These are phyloP conservation scores for Oryctolagus cuniculus DNA, from an alignment of 2,113 vertebrate species.

Conservation along the genomic window DNA sequence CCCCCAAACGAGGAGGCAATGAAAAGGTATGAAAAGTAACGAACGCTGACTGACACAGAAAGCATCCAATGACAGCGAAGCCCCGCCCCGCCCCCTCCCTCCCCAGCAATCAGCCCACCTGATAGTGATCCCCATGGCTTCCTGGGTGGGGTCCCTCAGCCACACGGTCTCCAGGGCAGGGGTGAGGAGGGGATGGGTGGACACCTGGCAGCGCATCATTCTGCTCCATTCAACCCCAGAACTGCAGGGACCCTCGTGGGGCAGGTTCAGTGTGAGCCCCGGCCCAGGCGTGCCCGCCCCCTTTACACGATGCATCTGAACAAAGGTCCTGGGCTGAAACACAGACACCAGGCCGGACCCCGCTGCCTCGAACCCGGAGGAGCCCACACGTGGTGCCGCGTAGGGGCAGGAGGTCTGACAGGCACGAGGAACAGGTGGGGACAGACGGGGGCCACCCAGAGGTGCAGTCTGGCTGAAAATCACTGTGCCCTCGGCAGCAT, in stretches of 20 bases:
- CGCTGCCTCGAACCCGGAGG: background rate
- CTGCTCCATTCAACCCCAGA: background rate
- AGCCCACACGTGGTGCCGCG: rapidly evolving
- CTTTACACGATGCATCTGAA: background rate
- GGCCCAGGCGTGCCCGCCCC: too few relatives aligned
- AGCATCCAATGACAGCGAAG: background rate
- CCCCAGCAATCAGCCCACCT: rapidly evolving
- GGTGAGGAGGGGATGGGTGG: background rate
- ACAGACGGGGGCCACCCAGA: background rate
- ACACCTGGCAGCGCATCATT: background rate
- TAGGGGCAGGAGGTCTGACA: background rate
- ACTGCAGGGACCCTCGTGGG: background rate
- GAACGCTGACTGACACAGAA: too few relatives aligned
- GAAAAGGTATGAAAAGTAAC: too few relatives aligned
- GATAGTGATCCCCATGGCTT: background rate
- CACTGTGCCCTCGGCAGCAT: background rate
- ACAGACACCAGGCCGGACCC: too few relatives aligned
- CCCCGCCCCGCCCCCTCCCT: too few relatives aligned
- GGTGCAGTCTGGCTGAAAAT: too few relatives aligned
- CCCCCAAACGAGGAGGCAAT: too few relatives aligned
- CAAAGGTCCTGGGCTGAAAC: background rate
- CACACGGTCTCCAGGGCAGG: background rate
- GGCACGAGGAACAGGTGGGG: background rate
- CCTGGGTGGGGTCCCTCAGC: background rate
- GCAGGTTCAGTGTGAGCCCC: background rate